Percentiles rank a stretch among this genome's conserved stretches.
phyloP scores from a whole-genome alignment of 2,888 invertebrate genomes.

The Carterocephalus palaemon region DNA sequence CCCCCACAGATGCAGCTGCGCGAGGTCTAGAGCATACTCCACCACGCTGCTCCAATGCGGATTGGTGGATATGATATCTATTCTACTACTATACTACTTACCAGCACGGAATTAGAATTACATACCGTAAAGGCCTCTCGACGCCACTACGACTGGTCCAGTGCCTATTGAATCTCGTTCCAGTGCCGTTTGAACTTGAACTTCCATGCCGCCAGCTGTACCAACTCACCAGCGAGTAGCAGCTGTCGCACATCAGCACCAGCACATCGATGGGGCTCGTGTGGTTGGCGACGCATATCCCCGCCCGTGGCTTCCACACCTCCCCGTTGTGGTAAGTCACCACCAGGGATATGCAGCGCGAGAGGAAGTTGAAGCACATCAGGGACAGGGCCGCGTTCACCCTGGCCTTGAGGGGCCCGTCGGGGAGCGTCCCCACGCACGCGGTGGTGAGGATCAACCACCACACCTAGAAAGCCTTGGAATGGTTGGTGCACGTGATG shows the following conservation, averaged over 20 bases:
- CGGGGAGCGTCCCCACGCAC: conserved; percentile 89
- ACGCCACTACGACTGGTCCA: no score
- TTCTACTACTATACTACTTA: no score
- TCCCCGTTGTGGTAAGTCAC: conserved; percentile 92
- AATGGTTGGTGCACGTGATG: conserved; percentile 41
- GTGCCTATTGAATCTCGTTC: no score
- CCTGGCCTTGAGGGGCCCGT: conserved; percentile 86
- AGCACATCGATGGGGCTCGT: conserved; percentile 99
- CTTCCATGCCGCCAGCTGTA: neutral
- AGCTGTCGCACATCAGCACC: conserved; percentile 97
- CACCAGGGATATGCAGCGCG: conserved; percentile 93
- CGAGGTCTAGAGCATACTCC: no score
- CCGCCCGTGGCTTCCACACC: conserved; percentile 87
- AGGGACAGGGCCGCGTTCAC: conserved; percentile 89
- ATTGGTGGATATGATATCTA: no score
- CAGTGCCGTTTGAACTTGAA: no score
- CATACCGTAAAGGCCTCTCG: no score
- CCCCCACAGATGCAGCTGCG: no score
- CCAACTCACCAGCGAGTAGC: conserved; percentile 95
- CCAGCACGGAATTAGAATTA: no score
- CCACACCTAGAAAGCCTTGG: conserved; percentile 81
- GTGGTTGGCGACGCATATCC: conserved; percentile 99
- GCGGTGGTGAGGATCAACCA: conserved; percentile 93
- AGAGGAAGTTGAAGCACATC: conserved; percentile 95
- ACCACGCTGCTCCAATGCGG: no score